A percentile compares a stretch with the other conserved stretches of the same genome.
Conservation (phyloP, 2,113 vertebrate genomes). For the Xiphophorus maculatus region DNA sequence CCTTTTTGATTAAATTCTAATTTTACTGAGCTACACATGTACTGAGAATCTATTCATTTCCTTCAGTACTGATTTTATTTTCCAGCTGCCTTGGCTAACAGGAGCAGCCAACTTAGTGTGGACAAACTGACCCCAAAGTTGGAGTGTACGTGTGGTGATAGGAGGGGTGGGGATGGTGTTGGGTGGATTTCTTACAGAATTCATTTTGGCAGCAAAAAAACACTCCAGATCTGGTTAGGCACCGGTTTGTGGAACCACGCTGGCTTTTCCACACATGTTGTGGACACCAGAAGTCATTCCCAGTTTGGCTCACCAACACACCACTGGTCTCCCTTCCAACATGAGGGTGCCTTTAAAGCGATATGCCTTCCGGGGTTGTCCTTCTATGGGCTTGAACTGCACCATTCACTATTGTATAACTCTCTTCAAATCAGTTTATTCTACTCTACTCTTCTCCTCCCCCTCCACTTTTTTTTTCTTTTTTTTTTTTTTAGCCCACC, state of each 20-base stretch:
- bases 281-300: slow-evolving; percentile 72
- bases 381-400: slow-evolving; percentile 58
- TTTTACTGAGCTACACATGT: not conserved
- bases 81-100: not conserved
- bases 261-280: slow-evolving; percentile 61
- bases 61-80: not conserved
- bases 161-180: slow-evolving; percentile 4
- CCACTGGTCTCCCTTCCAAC: slow-evolving; percentile 57
- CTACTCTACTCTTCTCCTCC: slow-evolving; percentile 6
- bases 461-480: slow-evolving; percentile 8
- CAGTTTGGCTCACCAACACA: slow-evolving; percentile 71
- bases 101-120: not conserved
- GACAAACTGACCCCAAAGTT: not conserved
- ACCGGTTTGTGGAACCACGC: slow-evolving; percentile 68
- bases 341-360: slow-evolving; percentile 69
- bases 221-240: slow-evolving; percentile 67
- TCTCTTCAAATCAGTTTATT: slow-evolving; percentile 73
- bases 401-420: slow-evolving; percentile 73
- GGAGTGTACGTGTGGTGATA: not conserved
- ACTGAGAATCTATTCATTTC: not conserved
- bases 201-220: slow-evolving; percentile 70
- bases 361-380: slow-evolving; percentile 72
- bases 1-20: not conserved
- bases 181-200: slow-evolving; percentile 57
- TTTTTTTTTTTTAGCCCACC: slow-evolving; percentile 47